These are phyloP conservation scores for Oxycera nigricornis DNA, from an alignment of 2,888 invertebrate species.

Conservation along the genomic window DNA sequence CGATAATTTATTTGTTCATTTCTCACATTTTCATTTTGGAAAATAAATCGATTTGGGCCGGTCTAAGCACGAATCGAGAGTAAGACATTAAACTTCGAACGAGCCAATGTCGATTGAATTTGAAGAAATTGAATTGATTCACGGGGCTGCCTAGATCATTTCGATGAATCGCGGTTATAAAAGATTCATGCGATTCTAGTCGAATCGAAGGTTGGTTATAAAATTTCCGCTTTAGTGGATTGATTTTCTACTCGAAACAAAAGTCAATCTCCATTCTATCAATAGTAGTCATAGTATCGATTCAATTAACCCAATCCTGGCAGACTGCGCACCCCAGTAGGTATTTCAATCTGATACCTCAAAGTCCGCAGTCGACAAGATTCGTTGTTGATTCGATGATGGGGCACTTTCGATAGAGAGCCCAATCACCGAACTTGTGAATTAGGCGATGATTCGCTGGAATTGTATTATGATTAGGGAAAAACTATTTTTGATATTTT, in stretches of 20 bases:
- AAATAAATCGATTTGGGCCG: constrained; percentile 33
- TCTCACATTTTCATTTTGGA: constrained; percentile 19
- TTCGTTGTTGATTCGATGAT: constrained; percentile 32
- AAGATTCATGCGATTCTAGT: background rate
- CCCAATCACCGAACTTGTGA: constrained; percentile 34
- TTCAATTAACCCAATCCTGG: background rate
- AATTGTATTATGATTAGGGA: constrained; percentile 15
- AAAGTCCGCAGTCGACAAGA: background rate
- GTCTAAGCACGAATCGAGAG: constrained; percentile 6
- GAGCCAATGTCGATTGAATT: background rate
- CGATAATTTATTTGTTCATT: background rate
- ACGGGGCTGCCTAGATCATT: background rate
- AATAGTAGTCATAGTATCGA: background rate
- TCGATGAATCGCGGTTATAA: no score
- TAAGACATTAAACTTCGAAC: constrained; percentile 27
- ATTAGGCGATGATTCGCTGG: constrained; percentile 30
- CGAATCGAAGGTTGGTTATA: background rate
- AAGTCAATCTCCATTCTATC: background rate
- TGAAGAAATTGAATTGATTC: background rate
- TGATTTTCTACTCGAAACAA: background rate
- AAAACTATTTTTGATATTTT: constrained; percentile 36
- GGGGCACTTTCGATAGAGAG: constrained; percentile 17
- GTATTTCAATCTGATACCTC: background rate
- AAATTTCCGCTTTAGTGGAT: background rate
- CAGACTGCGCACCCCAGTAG: background rate